These are phyloP conservation scores for Setophaga kirtlandii DNA, from an alignment of 2,113 vertebrate species.

Conservation along the genomic window DNA sequence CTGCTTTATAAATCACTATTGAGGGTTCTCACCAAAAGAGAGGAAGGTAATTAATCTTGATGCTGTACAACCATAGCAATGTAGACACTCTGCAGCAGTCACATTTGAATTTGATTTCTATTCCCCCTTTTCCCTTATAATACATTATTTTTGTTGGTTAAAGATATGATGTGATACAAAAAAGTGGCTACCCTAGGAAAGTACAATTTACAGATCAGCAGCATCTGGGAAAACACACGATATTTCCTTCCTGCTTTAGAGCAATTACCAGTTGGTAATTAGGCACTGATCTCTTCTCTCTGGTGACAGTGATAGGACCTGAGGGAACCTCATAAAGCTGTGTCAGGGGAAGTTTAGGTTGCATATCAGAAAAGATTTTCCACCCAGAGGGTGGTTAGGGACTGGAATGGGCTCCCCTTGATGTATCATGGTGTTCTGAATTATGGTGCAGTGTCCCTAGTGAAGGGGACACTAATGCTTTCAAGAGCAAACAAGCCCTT, in stretches of 20 bases:
- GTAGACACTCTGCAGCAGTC: neutral
- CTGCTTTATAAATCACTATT: neutral
- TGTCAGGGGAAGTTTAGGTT: neutral
- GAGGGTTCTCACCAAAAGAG: neutral
- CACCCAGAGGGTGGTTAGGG: neutral
- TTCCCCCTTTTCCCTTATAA: neutral
- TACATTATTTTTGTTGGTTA: neutral
- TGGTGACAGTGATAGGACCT: fast-evolving
- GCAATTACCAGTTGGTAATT: neutral
- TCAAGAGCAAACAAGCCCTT: neutral
- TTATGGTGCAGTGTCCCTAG: neutral
- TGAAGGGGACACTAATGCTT: neutral
- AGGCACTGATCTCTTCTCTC: neutral
- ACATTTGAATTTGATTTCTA: neutral
- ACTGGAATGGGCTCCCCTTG: neutral
- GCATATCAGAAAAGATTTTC: neutral
- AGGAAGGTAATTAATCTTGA: neutral
- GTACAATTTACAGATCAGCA: neutral
- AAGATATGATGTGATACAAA: neutral
- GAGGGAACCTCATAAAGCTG: neutral
- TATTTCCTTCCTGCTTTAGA: neutral
- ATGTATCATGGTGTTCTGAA: neutral
- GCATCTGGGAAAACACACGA: neutral
- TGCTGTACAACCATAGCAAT: neutral
- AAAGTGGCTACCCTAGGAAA: neutral